Evolutionary conservation across 2,797 vertebrate species (phyloP).

Genomic region (Sebastes flavidus): DNA sequence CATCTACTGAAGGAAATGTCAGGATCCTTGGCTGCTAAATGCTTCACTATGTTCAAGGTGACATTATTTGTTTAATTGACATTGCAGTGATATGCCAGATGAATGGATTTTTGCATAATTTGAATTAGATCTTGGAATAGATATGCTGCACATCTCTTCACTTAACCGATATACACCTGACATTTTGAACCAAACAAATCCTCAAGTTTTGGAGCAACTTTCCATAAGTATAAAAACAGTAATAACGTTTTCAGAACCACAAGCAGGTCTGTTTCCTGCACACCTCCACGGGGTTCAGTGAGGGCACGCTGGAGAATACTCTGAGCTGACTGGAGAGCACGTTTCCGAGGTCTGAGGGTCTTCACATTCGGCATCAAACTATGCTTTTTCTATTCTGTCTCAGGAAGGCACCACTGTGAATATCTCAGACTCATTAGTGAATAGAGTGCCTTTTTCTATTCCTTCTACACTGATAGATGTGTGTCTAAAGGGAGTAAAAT

Average conservation of each 20-base stretch:
- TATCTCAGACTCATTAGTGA: conserved; percentile 44
- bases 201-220: not conserved
- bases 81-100: not conserved
- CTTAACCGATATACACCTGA: not conserved
- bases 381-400: conserved; percentile 29
- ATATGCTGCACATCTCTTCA: not conserved
- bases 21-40: not conserved
- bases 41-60: not conserved
- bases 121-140: not conserved
- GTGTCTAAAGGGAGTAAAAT: conserved; percentile 23
- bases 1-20: not conserved
- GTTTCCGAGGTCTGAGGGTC: conserved; percentile 9
- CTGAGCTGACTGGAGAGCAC: conserved; percentile 17
- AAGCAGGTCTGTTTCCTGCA: not conserved
- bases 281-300: not conserved
- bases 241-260: not conserved
- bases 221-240: not conserved
- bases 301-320: conserved; percentile 18
- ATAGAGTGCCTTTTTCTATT: conserved; percentile 27
- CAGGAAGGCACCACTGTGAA: conserved; percentile 33
- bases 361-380: conserved; percentile 9
- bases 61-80: not conserved
- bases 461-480: conserved; percentile 2
- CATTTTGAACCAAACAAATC: not conserved
- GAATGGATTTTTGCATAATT: not conserved